Percentiles rank a stretch among this genome's conserved stretches.
These are phyloP conservation scores for Craseonycteris thonglongyai DNA, from an alignment of 2,113 vertebrate species.

Conservation along the genomic window DNA sequence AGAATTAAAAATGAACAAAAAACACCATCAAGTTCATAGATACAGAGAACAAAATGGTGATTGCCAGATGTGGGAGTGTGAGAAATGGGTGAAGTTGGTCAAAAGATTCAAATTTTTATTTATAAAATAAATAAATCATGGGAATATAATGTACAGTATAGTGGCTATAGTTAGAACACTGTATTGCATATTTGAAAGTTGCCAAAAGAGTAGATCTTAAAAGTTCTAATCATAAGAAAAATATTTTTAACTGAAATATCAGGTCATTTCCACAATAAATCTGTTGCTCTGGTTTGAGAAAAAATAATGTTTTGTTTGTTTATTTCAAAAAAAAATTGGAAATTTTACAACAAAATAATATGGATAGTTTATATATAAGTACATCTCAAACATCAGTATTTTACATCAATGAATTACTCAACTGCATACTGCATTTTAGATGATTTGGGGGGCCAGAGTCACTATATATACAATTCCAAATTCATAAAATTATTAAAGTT, in stretches of 20 bases:
- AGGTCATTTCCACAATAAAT: background rate
- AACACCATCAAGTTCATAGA: background rate
- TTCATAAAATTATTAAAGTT: background rate
- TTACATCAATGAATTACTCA: background rate
- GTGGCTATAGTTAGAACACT: background rate
- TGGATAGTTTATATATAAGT: background rate
- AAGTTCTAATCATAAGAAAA: background rate
- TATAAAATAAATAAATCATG: background rate
- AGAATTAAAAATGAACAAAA: background rate
- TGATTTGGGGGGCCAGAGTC: background rate
- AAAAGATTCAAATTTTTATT: background rate
- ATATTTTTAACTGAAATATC: background rate
- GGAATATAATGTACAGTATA: background rate
- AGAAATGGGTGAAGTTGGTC: background rate
- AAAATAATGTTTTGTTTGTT: background rate
- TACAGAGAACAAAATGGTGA: background rate
- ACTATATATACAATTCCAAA: background rate
- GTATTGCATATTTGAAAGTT: background rate
- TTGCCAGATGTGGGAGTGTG: background rate
- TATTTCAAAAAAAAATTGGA: background rate
- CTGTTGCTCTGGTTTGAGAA: background rate
- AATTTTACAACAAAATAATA: background rate
- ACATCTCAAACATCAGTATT: background rate
- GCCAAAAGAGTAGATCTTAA: background rate
- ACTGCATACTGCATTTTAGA: background rate